Evolutionary conservation across 2,113 vertebrate genomes (phyloP).

Genomic region (Antigone vipio): DNA sequence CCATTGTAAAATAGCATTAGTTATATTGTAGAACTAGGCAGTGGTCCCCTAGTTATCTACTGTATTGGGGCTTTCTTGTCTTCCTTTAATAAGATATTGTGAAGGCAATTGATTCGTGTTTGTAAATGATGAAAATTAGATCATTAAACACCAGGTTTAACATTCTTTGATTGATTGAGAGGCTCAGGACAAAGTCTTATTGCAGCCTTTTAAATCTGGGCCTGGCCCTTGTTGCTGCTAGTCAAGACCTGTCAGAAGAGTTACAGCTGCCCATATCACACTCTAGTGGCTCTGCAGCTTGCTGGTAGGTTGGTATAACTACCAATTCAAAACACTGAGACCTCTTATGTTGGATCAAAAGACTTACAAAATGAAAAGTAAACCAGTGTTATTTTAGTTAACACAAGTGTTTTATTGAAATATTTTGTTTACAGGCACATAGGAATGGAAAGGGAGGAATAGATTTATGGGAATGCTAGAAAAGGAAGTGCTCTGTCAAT

Average conservation of each 20-base stretch:
- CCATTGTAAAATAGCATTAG: neutral
- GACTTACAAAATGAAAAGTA: neutral
- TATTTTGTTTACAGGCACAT: neutral
- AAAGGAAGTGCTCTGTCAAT: neutral
- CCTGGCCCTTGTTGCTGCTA: neutral
- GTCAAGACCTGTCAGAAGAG: neutral
- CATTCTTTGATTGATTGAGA: neutral
- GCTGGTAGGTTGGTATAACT: neutral
- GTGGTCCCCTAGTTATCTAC: neutral
- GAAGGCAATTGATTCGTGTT: neutral
- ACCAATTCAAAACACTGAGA: neutral
- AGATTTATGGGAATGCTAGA: neutral
- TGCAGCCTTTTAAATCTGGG: neutral
- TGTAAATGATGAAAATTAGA: neutral
- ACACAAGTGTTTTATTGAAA: neutral
- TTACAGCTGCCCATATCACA: neutral
- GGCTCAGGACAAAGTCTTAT: neutral
- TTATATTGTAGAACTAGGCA: neutral
- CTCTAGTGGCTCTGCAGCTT: neutral
- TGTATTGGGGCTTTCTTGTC: neutral
- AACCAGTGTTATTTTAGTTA: neutral
- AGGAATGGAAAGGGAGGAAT: neutral
- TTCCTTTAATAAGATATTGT: neutral
- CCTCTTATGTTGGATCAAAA: neutral
- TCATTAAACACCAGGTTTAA: neutral